Evolutionary conservation across 2,797 vertebrate genomes (phyloP), one percentile per base, ranked within the genome.

Genomic region (Crypturellus tataupa): DNA sequence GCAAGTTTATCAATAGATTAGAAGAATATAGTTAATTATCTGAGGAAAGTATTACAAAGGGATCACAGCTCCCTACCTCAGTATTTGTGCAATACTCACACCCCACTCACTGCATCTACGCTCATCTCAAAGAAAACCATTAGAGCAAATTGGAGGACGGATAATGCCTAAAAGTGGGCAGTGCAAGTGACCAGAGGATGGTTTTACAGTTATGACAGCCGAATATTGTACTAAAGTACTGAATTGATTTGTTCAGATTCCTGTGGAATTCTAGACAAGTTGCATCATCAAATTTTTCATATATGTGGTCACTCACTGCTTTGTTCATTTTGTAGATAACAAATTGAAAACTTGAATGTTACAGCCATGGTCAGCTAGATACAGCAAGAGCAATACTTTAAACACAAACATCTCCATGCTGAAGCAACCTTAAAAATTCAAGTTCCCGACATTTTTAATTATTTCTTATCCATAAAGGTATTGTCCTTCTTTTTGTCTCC

Each of bases 1-100:
- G 31, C 47, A n/a, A 71, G 42, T 70, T 96, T 90, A 94, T 83
- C 86, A 68, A 47, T 10, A 91, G 85, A 93, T 91, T 65, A 85
- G 64, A 73, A 60, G 60, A 82, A 91, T 12, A 56, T 8, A 79
- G 65, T 79, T 84, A 65, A 92, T 37, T 33, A 70, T 23, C 75
- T 47, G 24, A 56, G 68, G 9, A 6, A 76, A 85, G 47, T 31
- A 51, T 56, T 59, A 82, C 77, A 76, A 71, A 80, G 82, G 65
- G 75, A 71, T 44, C 40, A 19, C 0, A 83, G 69, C 62, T 91
- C 76, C 42, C 59, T 73, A 55, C 63, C 80, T 72, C 23, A 0
- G 6, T n/a, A 62, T 55, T 94, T 72, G 72, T 33, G 21, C 71
- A 80, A 71, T 9, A 29, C 44, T 80, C 69, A 89, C 75, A 68